Percentiles rank a stretch among this genome's conserved stretches.
Conservation (phyloP, 2,888 invertebrate species). For the Priocnemis perturbator region DNA sequence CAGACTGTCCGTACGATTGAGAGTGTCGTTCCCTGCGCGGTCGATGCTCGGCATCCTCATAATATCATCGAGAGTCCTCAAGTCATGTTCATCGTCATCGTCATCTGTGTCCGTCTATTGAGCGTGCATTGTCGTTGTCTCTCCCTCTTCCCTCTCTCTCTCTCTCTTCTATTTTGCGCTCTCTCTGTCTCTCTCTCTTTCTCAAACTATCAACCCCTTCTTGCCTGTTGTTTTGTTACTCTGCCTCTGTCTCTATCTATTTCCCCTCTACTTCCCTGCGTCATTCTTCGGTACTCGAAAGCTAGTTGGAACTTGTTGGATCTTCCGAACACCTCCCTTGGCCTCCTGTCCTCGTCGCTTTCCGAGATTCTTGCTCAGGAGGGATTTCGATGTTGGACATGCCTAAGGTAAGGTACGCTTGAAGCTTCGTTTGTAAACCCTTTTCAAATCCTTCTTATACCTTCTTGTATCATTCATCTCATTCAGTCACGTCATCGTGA, state of each 20-base stretch:
- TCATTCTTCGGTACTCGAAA: slow-evolving; percentile 19
- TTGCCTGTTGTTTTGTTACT: slow-evolving; percentile 16
- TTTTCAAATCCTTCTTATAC: too few species aligned
- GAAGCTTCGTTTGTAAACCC: too few species aligned
- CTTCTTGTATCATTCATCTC: too few species aligned
- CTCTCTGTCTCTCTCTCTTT: slow-evolving; percentile 14
- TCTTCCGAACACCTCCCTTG: too few species aligned
- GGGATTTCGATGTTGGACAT: too few species aligned
- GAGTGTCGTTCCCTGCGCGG: not conserved
- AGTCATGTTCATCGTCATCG: too few species aligned
- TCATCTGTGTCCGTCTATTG: not conserved
- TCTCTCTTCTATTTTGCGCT: slow-evolving; percentile 12
- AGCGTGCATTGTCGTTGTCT: slow-evolving; percentile 12
- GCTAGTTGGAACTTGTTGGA: too few species aligned
- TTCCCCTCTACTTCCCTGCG: slow-evolving; percentile 11
- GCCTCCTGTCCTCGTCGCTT: too few species aligned
- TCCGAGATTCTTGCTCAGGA: too few species aligned
- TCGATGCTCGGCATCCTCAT: not conserved
- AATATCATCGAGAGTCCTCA: not conserved
- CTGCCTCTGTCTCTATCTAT: not conserved
- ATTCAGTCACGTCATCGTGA: too few species aligned
- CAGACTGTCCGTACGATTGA: not conserved
- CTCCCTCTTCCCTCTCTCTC: slow-evolving; percentile 1
- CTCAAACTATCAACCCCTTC: slow-evolving; percentile 13
- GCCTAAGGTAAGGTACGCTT: too few species aligned